A percentile compares a stretch with the other conserved stretches of the same genome.
These are phyloP conservation scores for Brachionus asplanchnoidis DNA, from an alignment of 1,140 invertebrate species.

Conservation along the genomic window DNA sequence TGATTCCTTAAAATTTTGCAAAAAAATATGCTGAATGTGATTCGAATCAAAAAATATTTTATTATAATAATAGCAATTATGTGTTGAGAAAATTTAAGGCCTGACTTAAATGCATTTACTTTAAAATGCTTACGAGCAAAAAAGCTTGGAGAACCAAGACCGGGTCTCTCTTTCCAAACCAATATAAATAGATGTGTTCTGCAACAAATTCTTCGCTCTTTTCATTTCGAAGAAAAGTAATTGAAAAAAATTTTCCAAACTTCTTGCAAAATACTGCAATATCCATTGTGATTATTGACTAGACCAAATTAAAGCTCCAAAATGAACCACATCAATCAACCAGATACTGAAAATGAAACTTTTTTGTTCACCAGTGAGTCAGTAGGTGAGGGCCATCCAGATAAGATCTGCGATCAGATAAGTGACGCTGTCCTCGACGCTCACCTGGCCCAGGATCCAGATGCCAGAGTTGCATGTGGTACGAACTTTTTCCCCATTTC, in stretches of 20 bases:
- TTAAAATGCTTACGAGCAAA: neutral
- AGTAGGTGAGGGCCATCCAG: constrained; percentile 95
- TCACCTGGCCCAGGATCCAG: constrained; percentile 87
- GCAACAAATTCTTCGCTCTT: constrained; percentile 26
- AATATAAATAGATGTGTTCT: constrained; percentile 11
- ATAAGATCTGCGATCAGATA: constrained; percentile 99
- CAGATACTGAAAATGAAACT: constrained; percentile 35
- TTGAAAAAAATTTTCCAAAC: neutral
- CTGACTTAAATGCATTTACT: neutral
- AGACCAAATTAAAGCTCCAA: neutral
- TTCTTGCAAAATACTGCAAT: constrained; percentile 4
- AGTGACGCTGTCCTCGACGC: constrained; percentile 98
- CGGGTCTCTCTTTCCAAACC: neutral
- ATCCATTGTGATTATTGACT: constrained; percentile 19
- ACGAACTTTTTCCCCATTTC: neutral
- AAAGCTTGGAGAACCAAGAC: neutral
- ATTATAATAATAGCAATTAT: constrained; percentile 5
- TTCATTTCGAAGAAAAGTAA: constrained; percentile 33
- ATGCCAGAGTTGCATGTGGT: constrained; percentile 93
- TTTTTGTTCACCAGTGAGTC: constrained; percentile 98
- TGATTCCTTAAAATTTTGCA: neutral
- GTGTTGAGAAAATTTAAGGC: neutral
- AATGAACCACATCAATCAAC: constrained; percentile 26
- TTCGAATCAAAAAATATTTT: neutral
- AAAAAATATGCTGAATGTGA: neutral